phyloP scores from a whole-genome alignment of 2,888 invertebrate species.

The Tetropium fuscum region DNA sequence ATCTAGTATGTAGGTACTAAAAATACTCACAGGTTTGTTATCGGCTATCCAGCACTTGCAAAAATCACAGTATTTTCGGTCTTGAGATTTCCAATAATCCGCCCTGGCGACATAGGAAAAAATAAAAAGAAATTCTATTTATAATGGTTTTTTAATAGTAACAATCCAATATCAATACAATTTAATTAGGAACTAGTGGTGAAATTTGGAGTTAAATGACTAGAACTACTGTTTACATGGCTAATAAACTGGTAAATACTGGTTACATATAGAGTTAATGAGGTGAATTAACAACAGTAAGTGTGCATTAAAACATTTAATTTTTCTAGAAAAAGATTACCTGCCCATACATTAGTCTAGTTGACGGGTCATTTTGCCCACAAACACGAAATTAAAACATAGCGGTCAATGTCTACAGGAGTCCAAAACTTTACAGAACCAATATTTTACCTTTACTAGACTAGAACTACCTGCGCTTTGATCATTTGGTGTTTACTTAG shows the following conservation, averaged over 20 bases:
- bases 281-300: conserved; percentile 2
- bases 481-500: too few relatives aligned
- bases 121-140: conserved; percentile 34
- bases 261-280: conserved; percentile 16
- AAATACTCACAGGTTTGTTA: conserved; percentile 86
- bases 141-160: conserved; percentile 28
- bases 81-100: conserved; percentile 97
- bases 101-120: conserved; percentile 73
- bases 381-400: too few relatives aligned
- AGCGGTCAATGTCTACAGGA: too few relatives aligned
- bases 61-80: conserved; percentile 95
- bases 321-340: too few relatives aligned
- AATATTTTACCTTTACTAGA: too few relatives aligned
- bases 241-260: conserved; percentile 20
- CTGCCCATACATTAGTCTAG: too few relatives aligned
- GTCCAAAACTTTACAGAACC: too few relatives aligned
- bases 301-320: too few relatives aligned
- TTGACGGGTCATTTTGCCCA: too few relatives aligned
- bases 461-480: too few relatives aligned
- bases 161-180: conserved; percentile 32
- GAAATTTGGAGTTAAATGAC: conserved; percentile 28
- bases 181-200: conserved; percentile 32
- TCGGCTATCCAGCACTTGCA: conserved; percentile 99
- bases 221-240: conserved; percentile 9
- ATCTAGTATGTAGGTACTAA: too few relatives aligned